phyloP scores from a whole-genome alignment of 2,888 invertebrate species.

The Drosophila anceps region DNA sequence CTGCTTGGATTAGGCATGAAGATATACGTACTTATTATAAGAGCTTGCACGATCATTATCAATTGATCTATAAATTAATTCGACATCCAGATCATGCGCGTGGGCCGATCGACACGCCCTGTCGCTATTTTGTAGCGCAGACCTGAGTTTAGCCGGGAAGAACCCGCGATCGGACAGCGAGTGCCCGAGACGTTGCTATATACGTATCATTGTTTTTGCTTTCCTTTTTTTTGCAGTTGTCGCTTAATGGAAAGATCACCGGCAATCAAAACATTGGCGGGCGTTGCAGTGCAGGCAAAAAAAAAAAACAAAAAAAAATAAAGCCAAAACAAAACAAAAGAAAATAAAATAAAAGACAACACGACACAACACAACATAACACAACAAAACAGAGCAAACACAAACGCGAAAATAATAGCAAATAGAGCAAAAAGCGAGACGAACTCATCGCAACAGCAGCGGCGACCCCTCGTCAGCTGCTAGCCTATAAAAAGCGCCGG shows the following conservation, averaged over 20 bases:
- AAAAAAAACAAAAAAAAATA: background rate
- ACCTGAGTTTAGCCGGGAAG: slow-evolving; percentile 41
- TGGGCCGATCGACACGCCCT: slow-evolving; percentile 16
- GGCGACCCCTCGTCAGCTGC: slow-evolving; percentile 15
- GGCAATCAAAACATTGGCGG: slow-evolving; percentile 47
- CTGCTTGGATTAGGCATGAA: background rate
- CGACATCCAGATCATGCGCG: background rate
- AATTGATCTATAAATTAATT: slow-evolving; percentile 2
- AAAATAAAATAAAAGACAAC: slow-evolving; percentile 13
- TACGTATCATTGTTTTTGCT: slow-evolving; percentile 9
- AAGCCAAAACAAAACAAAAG: slow-evolving; percentile 11
- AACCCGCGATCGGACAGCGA: slow-evolving; percentile 30
- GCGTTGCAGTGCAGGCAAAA: slow-evolving; percentile 8
- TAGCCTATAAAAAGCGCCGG: slow-evolving; percentile 64
- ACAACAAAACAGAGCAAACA: slow-evolving; percentile 24
- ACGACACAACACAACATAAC: slow-evolving; percentile 26
- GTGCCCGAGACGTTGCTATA: slow-evolving; percentile 30
- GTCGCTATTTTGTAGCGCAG: slow-evolving; percentile 36
- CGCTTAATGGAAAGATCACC: slow-evolving; percentile 56
- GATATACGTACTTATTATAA: no score
- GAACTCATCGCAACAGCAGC: slow-evolving; percentile 9
- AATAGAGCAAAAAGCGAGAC: slow-evolving; percentile 37
- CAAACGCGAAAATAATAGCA: slow-evolving; percentile 29
- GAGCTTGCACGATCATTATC: background rate
- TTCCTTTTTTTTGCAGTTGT: slow-evolving; percentile 15